These are phyloP conservation scores for Aphidius colemani DNA, from an alignment of 2,888 invertebrate genomes.

Conservation along the genomic window DNA sequence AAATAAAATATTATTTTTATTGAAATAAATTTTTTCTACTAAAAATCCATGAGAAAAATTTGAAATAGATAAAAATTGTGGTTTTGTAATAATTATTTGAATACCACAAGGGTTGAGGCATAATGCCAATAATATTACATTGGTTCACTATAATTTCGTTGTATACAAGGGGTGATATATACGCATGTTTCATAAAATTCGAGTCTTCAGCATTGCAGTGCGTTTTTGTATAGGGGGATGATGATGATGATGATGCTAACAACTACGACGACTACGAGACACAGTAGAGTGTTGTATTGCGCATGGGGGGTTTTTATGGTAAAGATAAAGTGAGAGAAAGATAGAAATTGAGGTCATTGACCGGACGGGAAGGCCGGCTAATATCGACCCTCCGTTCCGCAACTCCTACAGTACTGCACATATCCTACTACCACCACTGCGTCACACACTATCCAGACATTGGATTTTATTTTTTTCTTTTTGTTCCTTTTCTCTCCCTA, in stretches of 20 bases:
- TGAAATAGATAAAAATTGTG: no score
- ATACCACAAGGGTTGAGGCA: no score
- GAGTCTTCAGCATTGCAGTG: no score
- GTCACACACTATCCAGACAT: slow-evolving; percentile 14
- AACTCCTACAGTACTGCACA: slow-evolving; percentile 20
- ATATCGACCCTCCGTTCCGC: slow-evolving; percentile 50
- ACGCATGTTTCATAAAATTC: slow-evolving; percentile 7
- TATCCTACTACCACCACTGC: slow-evolving; percentile 26
- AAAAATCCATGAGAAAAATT: no score
- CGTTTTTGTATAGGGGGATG: slow-evolving; percentile 12
- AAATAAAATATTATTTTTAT: no score
- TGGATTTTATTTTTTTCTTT: slow-evolving; percentile 14
- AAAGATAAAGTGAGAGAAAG: slow-evolving; percentile 5
- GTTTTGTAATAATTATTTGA: no score
- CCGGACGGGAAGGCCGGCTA: slow-evolving; percentile 50
- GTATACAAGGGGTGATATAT: slow-evolving; percentile 6
- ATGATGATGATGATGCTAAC: slow-evolving; percentile 1
- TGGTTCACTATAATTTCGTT: background rate
- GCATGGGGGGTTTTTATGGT: background rate
- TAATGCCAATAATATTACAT: no score
- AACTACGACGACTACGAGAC: background rate
- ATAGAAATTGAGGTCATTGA: slow-evolving; percentile 46
- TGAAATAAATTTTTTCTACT: no score
- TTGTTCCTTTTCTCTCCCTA: slow-evolving; percentile 1
- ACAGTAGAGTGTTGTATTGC: slow-evolving; percentile 2